phyloP scores from a whole-genome alignment of 2,797 vertebrate species.

The Tokudaia muenninki region DNA sequence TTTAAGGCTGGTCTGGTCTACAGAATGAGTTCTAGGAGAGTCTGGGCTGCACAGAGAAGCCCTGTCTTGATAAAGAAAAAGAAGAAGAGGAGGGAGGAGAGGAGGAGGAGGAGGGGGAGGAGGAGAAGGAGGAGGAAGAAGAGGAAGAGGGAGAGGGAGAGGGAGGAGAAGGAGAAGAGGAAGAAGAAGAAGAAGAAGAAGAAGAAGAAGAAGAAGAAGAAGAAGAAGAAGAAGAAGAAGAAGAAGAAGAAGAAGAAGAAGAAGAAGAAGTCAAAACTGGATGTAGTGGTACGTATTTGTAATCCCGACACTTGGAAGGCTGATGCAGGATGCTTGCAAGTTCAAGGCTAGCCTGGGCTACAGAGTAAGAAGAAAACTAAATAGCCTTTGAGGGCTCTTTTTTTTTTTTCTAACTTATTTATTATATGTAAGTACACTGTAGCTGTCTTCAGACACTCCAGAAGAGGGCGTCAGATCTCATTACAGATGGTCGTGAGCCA shows the following conservation, averaged over 20 bases:
- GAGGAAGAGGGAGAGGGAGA: too few relatives aligned
- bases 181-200: too few relatives aligned
- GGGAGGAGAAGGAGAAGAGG: too few relatives aligned
- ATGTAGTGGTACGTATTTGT: not conserved
- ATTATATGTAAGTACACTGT: too few relatives aligned
- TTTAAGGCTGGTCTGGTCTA: not conserved
- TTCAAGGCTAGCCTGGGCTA: not conserved
- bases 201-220: too few relatives aligned
- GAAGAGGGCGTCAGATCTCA: too few relatives aligned
- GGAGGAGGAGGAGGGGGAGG: rapidly evolving
- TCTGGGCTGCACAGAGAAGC: not conserved
- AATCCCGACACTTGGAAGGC: not conserved
- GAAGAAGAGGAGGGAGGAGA: not conserved
- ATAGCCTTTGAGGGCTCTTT: not conserved
- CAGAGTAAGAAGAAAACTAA: not conserved
- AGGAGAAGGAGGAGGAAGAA: too few relatives aligned
- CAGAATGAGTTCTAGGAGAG: not conserved
- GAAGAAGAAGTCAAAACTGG: not conserved
- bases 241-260: too few relatives aligned
- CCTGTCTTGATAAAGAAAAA: not conserved
- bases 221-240: too few relatives aligned
- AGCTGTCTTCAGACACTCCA: too few relatives aligned
- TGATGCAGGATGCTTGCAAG: not conserved
- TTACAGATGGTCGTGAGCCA: too few relatives aligned
- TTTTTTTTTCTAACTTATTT: too few relatives aligned